phyloP scores from a whole-genome alignment of 2,888 invertebrate species.

The Cryptus armator region DNA sequence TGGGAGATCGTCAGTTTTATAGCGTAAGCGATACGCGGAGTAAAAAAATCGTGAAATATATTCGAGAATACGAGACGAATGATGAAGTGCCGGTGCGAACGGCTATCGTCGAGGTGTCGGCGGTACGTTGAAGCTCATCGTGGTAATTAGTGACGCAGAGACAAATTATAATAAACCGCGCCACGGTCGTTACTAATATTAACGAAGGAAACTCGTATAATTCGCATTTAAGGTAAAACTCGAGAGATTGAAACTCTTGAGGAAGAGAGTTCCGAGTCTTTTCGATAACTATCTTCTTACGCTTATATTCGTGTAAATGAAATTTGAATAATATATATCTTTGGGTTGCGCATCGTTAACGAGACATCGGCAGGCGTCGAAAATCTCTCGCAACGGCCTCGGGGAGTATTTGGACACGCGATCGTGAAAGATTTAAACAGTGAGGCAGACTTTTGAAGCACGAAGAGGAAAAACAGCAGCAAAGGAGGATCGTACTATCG shows the following conservation, averaged over 20 bases:
- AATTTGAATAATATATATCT: constrained; percentile 59
- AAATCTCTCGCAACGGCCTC: constrained; percentile 52
- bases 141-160: constrained; percentile 43
- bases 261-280: neutral
- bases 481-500: constrained; percentile 6
- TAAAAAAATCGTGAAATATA: constrained; percentile 30
- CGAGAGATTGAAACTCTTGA: neutral
- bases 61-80: constrained; percentile 19
- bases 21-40: neutral
- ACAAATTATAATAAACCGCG: constrained; percentile 50
- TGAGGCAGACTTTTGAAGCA: neutral
- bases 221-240: constrained; percentile 37
- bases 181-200: constrained; percentile 33
- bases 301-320: neutral
- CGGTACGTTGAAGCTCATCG: constrained; percentile 31
- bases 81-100: constrained; percentile 44
- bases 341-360: constrained; percentile 52
- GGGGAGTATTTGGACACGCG: constrained; percentile 50
- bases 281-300: constrained; percentile 18
- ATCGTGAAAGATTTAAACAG: constrained; percentile 43
- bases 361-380: constrained; percentile 62
- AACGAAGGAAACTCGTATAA: constrained; percentile 20
- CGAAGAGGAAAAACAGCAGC: neutral
- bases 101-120: constrained; percentile 39
- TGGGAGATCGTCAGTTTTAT: constrained; percentile 18